Conservation (phyloP, 1,140 invertebrate species). For the Drosophila varians region DNA sequence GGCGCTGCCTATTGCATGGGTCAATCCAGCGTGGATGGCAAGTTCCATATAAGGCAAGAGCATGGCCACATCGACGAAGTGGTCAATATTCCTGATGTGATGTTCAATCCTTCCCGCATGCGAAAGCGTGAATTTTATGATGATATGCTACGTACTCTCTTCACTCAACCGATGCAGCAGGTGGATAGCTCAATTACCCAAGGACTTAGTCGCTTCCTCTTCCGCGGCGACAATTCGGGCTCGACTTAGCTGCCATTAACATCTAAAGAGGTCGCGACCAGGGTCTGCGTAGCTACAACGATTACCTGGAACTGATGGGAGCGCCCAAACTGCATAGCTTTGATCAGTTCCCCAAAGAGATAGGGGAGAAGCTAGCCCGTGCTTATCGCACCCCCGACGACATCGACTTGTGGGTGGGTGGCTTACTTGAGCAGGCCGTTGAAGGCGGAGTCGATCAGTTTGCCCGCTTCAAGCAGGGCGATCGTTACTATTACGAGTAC, state of each 20-base stretch:
- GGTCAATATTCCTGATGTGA: constrained; percentile 87
- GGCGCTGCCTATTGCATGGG: constrained; percentile 94
- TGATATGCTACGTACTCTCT: constrained; percentile 85
- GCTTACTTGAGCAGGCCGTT: constrained; percentile 89
- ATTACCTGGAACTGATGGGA: constrained; percentile 91
- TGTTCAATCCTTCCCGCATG: constrained; percentile 87
- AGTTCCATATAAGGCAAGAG: constrained; percentile 78
- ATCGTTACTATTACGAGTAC: constrained; percentile 90
- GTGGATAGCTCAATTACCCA: constrained; percentile 86
- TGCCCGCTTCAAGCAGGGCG: constrained; percentile 88
- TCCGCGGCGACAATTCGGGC: constrained; percentile 89
- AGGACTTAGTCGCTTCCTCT: constrained; percentile 88
- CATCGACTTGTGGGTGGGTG: constrained; percentile 94
- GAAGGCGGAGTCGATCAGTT: constrained; percentile 92
- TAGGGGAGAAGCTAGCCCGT: constrained; percentile 79
- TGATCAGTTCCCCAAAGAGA: constrained; percentile 87
- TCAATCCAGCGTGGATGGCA: constrained; percentile 88
- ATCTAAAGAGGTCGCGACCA: constrained; percentile 96
- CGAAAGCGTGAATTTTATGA: constrained; percentile 86
- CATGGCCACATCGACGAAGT: constrained; percentile 84
- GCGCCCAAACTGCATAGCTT: constrained; percentile 88
- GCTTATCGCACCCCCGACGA: constrained; percentile 88
- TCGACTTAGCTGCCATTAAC: constrained; percentile 94
- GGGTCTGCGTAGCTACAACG: constrained; percentile 92
- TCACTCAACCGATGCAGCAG: constrained; percentile 86